Base-by-base conservation (phyloP, 2,113 vertebrate species). In the Symphodus melops region DNA sequence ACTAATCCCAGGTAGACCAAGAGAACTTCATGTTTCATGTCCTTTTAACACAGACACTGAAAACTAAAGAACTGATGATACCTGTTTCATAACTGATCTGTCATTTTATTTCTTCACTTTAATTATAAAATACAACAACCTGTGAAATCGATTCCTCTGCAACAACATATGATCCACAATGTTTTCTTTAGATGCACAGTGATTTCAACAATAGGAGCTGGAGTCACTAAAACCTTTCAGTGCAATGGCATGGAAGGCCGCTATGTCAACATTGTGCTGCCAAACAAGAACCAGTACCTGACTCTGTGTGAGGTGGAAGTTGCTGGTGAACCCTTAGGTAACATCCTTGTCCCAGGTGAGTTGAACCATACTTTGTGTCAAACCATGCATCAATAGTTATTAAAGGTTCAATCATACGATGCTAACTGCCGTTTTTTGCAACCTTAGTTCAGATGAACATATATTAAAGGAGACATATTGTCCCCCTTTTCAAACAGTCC, bases 241-340 rank as follows among this genome's bases (percentile, higher is more conserved):
- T 86, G 71, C 8, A 25, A 56, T 1, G 33, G 17, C 3, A 68
- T 72, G 62, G 10, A 9, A 23, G 79, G 79, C n/a, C 75, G 39
- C 6, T 85, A 76, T 4, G 20, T 84, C 17, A 85, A 70, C 68
- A 52, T 78, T 68, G 51, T 85, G 42, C 72, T 79, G 63, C 71
- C 72, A 46, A 25, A 63, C 44, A 23, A 3, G 37, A 28, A 4
- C 20, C 11, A 61, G 41, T 1, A 3, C 25, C 63, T 86, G 5
- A 68, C 49, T 68, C 41, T 76, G 36, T 82, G 72, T 68, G 75
- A 79, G 20, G 68, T 86, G 21, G 75, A 85, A 39, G 54, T 86
- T 1, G 25, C 33, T 39, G 68, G 54, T 23, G 6, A 19, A 48
- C 14, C 46, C 6, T 5, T 16, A 17, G 14, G 14, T 5, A 48